Percentiles rank a stretch among this genome's conserved stretches.
Conservation (phyloP, 2,888 invertebrate species). For the Timema podura region DNA sequence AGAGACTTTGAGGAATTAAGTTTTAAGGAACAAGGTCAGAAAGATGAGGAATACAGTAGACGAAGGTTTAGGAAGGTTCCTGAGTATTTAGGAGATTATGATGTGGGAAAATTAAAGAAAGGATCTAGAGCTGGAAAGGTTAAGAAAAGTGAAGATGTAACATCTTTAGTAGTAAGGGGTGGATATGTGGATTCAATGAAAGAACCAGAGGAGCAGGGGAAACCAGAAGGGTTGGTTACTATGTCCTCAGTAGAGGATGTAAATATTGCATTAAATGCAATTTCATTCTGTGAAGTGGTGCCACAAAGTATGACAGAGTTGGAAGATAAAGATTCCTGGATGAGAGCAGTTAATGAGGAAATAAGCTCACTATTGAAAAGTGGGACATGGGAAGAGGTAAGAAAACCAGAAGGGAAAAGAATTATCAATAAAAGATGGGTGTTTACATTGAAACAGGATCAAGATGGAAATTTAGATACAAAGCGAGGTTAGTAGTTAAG, state of each 20-base stretch:
- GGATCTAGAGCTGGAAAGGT: background rate
- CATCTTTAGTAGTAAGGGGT: background rate
- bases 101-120: background rate
- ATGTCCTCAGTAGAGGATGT: background rate
- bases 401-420: slow-evolving; percentile 2
- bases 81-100: background rate
- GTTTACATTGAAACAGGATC: slow-evolving; percentile 2
- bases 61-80: background rate
- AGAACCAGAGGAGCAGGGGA: background rate
- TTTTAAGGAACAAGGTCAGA: background rate
- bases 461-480: background rate
- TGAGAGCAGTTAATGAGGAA: background rate
- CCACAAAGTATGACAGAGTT: background rate
- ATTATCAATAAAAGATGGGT: background rate
- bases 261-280: background rate
- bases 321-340: too few relatives aligned
- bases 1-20: background rate
- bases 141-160: background rate
- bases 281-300: background rate
- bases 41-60: background rate
- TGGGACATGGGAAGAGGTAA: slow-evolving; percentile 9
- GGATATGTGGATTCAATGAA: background rate
- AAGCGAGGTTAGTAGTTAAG: too few relatives aligned
- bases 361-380: background rate
- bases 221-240: background rate